These are phyloP conservation scores for Sorex fumeus DNA, from an alignment of 2,113 vertebrate genomes.

Conservation along the genomic window DNA sequence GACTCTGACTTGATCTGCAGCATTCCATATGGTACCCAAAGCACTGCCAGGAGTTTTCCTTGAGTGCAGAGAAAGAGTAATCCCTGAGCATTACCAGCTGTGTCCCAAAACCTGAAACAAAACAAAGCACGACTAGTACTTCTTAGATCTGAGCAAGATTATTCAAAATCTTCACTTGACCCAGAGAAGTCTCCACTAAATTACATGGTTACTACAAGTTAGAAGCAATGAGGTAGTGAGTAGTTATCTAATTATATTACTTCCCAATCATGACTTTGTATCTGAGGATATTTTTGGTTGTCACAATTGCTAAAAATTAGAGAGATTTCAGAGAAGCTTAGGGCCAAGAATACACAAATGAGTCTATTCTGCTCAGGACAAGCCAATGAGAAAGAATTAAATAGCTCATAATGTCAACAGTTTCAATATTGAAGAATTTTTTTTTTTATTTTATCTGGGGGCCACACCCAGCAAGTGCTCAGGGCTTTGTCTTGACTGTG, in stretches of 20 bases:
- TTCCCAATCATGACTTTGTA: background rate
- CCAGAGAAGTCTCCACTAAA: background rate
- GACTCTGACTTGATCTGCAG: too few relatives aligned
- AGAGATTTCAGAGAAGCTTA: background rate
- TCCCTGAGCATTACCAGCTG: too few relatives aligned
- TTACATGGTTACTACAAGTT: background rate
- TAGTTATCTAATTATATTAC: background rate
- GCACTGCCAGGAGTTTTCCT: too few relatives aligned
- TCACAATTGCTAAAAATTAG: background rate
- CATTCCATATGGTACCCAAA: too few relatives aligned
- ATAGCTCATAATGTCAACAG: background rate
- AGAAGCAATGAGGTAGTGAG: background rate
- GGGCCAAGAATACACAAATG: background rate
- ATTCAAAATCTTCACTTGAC: background rate
- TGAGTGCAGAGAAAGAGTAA: background rate
- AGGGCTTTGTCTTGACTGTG: too few relatives aligned
- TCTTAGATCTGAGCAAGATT: conserved; percentile 7
- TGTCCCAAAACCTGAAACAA: too few relatives aligned
- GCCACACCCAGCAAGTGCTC: too few relatives aligned
- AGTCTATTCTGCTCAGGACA: background rate
- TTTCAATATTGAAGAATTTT: conserved; percentile 16
- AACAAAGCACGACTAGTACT: background rate
- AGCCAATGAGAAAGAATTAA: background rate
- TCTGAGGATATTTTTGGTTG: background rate
- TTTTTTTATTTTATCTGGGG: background rate